A percentile compares a stretch with the other conserved stretches of the same genome.
phyloP scores from a whole-genome alignment of 2,888 invertebrate species.

The Pandemis corylana region DNA sequence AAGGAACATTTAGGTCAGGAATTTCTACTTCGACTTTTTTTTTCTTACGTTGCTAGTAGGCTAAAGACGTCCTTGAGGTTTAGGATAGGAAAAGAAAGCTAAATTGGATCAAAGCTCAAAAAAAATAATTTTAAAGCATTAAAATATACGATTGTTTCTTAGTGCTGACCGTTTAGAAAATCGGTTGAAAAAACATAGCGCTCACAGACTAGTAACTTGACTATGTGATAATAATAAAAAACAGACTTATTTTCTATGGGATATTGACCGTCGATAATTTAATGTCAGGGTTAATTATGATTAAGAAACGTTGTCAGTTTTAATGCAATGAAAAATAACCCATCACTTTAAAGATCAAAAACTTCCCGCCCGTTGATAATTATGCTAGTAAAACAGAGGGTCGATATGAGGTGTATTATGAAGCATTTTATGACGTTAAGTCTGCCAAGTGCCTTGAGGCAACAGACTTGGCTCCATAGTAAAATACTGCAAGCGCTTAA shows the following conservation, averaged over 20 bases:
- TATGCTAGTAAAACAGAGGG: no score
- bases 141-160: neutral
- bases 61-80: neutral
- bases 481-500: neutral
- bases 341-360: no score
- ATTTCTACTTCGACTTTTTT: neutral
- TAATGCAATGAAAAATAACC: no score
- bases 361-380: no score
- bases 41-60: neutral
- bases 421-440: neutral
- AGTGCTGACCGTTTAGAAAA: neutral
- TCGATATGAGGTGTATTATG: no score
- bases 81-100: neutral
- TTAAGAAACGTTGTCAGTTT: no score
- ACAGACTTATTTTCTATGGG: no score
- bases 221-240: no score
- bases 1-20: slow-evolving; percentile 1
- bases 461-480: neutral
- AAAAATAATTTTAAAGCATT: neutral
- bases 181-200: neutral
- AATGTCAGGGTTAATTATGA: no score
- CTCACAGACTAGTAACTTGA: no score
- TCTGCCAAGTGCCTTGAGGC: neutral
- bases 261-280: no score
- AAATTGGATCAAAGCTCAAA: neutral